Evolutionary conservation across 1,140 invertebrate genomes (phyloP).

Genomic region (Drosophila virilis): DNA sequence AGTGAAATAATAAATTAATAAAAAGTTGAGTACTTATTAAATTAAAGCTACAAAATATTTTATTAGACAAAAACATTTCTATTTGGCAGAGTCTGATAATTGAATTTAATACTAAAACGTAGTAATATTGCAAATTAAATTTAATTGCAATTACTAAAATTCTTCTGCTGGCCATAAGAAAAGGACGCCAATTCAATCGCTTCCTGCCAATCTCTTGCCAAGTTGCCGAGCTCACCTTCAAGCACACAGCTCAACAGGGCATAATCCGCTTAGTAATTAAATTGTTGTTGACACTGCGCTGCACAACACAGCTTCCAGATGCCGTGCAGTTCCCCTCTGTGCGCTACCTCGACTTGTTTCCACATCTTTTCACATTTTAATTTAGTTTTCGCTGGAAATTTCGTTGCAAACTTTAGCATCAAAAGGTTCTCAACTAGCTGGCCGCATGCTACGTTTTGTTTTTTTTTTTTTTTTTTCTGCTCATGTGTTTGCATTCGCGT

Average conservation of each 20-base stretch:
- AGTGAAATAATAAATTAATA: no score
- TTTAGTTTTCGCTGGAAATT: constrained; percentile 78
- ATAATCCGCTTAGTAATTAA: constrained; percentile 37
- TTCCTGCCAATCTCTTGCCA: background rate
- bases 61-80: no score
- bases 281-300: constrained; percentile 19
- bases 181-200: background rate
- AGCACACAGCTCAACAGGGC: background rate
- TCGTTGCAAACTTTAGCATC: constrained; percentile 72
- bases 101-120: no score
- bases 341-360: background rate
- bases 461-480: background rate
- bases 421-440: constrained; percentile 26
- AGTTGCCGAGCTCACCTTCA: background rate
- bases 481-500: constrained; percentile 25
- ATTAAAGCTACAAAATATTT: no score
- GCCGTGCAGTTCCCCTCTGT: background rate
- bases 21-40: no score
- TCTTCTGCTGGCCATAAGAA: no score
- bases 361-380: constrained; percentile 72
- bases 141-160: no score
- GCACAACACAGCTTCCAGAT: background rate
- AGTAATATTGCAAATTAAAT: no score
- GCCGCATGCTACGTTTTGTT: background rate
- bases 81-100: no score